phyloP scores from a whole-genome alignment of 2,113 vertebrate genomes.

The Daubentonia madagascariensis region DNA sequence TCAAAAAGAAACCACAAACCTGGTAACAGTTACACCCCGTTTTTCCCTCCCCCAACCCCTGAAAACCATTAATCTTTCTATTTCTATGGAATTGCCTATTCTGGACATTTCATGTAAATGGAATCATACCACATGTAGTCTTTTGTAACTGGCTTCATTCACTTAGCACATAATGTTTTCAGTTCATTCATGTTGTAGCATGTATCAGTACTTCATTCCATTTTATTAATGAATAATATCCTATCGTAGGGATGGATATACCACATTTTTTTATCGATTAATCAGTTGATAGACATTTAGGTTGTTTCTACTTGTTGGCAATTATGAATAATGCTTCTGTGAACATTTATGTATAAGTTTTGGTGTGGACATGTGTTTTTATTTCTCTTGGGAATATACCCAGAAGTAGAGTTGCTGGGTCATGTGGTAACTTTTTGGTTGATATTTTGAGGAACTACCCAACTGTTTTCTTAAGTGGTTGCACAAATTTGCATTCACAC shows the following conservation, averaged over 20 bases:
- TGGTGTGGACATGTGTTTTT: not conserved
- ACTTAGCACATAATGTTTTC: not conserved
- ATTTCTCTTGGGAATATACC: not conserved
- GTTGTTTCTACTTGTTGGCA: not conserved
- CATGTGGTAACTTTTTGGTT: not conserved
- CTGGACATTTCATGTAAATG: not conserved
- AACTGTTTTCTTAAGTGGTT: not conserved
- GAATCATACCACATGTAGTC: not conserved
- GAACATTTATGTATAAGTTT: not conserved
- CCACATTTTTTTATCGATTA: not conserved
- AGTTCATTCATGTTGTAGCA: not conserved
- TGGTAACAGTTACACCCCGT: not conserved
- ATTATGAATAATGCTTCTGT: not conserved
- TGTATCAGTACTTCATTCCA: not conserved
- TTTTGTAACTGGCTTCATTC: not conserved
- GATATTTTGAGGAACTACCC: not conserved
- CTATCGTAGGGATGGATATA: not conserved
- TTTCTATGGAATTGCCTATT: not conserved
- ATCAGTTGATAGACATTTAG: not conserved
- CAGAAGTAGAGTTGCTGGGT: not conserved
- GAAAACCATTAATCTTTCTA: not conserved
- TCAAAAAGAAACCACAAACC: not conserved
- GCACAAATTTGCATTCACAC: not conserved
- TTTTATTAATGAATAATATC: not conserved
- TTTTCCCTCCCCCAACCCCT: too few relatives aligned